phyloP scores from a whole-genome alignment of 2,113 vertebrate genomes.

The Eubucco bourcierii region DNA sequence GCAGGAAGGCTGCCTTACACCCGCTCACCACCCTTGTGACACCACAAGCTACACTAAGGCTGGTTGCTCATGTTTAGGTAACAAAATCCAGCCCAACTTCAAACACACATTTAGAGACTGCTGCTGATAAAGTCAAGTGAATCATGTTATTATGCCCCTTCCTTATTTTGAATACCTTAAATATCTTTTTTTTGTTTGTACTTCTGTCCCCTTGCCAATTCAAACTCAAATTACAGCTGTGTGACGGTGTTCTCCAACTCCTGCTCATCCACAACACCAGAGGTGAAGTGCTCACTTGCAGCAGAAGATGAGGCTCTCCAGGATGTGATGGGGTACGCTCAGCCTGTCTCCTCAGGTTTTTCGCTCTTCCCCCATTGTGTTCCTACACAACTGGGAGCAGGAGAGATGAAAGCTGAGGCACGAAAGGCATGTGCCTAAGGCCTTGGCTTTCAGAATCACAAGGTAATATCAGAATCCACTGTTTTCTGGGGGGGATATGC shows the following conservation, averaged over 20 bases:
- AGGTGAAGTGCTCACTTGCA: background rate
- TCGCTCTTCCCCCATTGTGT: background rate
- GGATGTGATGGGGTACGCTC: background rate
- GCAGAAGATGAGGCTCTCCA: background rate
- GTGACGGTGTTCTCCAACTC: background rate
- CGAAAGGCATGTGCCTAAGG: conserved; percentile 59
- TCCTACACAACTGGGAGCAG: background rate
- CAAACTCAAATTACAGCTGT: background rate
- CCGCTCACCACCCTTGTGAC: background rate
- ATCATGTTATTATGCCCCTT: background rate
- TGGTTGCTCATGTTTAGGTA: background rate
- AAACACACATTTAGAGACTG: background rate
- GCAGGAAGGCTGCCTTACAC: background rate
- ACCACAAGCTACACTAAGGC: background rate
- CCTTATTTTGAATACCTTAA: background rate
- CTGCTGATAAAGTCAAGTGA: background rate
- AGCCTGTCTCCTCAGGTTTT: conserved; percentile 47
- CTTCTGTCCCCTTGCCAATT: background rate
- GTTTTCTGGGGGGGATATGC: background rate
- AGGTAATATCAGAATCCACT: background rate
- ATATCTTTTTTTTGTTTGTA: background rate
- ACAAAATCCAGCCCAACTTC: background rate
- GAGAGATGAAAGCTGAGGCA: conserved; percentile 51
- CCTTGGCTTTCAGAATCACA: conserved; percentile 48
- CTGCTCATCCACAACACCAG: background rate